These are phyloP conservation scores for Pipistrellus kuhlii DNA, from an alignment of 2,797 vertebrate genomes.

Conservation along the genomic window DNA sequence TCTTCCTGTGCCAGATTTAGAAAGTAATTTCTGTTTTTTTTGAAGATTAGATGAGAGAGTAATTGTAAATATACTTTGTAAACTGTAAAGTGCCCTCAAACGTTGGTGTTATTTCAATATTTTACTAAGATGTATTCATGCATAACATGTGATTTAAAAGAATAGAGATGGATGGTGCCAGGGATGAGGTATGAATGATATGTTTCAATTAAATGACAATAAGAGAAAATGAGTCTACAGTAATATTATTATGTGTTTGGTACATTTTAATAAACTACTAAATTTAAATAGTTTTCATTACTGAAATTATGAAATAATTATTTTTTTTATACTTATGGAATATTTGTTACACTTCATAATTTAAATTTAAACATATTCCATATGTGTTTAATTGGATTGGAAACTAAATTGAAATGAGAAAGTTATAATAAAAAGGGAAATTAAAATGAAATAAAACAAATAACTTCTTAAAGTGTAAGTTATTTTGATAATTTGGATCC, in stretches of 20 bases:
- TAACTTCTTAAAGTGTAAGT: background rate
- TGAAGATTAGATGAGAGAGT: background rate
- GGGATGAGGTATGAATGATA: background rate
- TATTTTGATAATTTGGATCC: background rate
- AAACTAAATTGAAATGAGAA: conserved; percentile 36
- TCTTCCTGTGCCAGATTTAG: background rate
- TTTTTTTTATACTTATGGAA: background rate
- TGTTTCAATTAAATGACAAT: background rate
- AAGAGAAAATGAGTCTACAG: background rate
- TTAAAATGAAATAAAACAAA: background rate
- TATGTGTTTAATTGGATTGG: background rate
- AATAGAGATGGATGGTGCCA: background rate
- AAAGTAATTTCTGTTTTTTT: background rate
- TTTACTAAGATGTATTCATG: background rate
- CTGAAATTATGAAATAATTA: conserved; percentile 9
- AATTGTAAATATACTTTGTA: background rate
- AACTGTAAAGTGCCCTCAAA: background rate
- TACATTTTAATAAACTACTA: conserved; percentile 30
- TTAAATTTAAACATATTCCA: background rate
- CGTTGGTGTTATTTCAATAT: background rate
- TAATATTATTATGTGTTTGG: background rate
- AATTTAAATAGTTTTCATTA: background rate
- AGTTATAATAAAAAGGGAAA: background rate
- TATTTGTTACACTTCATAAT: background rate
- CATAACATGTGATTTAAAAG: background rate